Percentiles rank a stretch among this genome's conserved stretches.
phyloP scores from a whole-genome alignment of 2,797 vertebrate genomes.

The Dromococcyx pavoninus region DNA sequence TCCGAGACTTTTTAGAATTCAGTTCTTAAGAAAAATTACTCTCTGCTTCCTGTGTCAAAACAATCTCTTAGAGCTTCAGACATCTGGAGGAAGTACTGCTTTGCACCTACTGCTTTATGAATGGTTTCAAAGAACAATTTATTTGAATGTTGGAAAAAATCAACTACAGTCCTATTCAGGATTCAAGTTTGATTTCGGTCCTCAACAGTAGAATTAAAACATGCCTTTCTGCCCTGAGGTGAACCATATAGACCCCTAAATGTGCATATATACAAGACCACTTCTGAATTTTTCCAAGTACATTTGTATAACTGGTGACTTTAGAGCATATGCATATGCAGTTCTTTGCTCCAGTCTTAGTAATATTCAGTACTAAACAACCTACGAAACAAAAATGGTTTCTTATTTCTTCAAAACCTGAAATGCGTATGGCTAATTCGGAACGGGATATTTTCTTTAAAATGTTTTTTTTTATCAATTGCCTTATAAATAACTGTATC shows the following conservation, averaged over 20 bases:
- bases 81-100: not conserved
- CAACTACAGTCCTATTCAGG: not conserved
- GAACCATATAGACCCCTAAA: not conserved
- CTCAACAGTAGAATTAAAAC: not conserved
- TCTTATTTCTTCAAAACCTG: not conserved
- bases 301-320: not conserved
- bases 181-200: not conserved
- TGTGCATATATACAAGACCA: not conserved
- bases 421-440: not conserved
- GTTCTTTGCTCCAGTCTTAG: not conserved
- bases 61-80: not conserved
- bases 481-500: not conserved
- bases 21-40: not conserved
- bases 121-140: not conserved
- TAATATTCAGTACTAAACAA: not conserved
- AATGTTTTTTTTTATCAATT: not conserved
- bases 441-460: not conserved
- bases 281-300: not conserved
- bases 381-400: not conserved
- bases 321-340: not conserved
- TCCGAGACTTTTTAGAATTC: not conserved
- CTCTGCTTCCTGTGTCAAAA: not conserved
- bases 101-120: not conserved
- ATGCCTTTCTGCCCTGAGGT: not conserved
- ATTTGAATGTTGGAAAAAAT: not conserved